phyloP scores from a whole-genome alignment of 1,140 invertebrate genomes.

The Antheraea pernyi region DNA sequence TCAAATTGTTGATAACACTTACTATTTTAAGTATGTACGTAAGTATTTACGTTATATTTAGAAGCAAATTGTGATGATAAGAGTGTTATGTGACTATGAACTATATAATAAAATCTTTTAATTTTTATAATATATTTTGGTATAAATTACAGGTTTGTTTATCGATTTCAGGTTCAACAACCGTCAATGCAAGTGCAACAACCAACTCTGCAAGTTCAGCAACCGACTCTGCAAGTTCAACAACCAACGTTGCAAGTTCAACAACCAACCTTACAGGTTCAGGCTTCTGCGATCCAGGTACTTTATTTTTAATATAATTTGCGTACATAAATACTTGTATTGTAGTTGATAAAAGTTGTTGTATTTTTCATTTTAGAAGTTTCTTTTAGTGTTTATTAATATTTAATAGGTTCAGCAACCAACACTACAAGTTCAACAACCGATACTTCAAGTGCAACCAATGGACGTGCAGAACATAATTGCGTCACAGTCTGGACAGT shows the following conservation, averaged over 20 bases:
- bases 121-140: too few relatives aligned
- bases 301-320: too few relatives aligned
- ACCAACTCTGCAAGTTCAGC: slow-evolving; percentile 38
- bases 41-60: too few relatives aligned
- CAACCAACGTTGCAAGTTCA: slow-evolving; percentile 41
- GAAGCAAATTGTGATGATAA: too few relatives aligned
- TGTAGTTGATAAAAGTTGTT: too few relatives aligned
- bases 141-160: too few relatives aligned
- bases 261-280: slow-evolving; percentile 18
- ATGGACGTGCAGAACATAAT: slow-evolving; percentile 70
- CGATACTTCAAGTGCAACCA: slow-evolving; percentile 65
- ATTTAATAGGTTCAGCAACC: slow-evolving; percentile 38
- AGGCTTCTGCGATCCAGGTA: slow-evolving; percentile 37
- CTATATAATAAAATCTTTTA: too few relatives aligned
- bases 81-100: too few relatives aligned
- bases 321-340: too few relatives aligned
- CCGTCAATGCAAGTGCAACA: slow-evolving; percentile 42
- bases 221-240: slow-evolving; percentile 22
- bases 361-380: background rate
- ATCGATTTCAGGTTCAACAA: slow-evolving; percentile 41
- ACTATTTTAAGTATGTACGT: too few relatives aligned
- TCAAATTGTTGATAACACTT: too few relatives aligned
- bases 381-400: background rate
- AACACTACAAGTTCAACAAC: slow-evolving; percentile 50
- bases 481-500: slow-evolving; percentile 65